Percentiles rank a stretch among this genome's conserved stretches.
These are phyloP conservation scores for Syndactyla subalaris DNA, from an alignment of 2,797 vertebrate species.

Conservation along the genomic window DNA sequence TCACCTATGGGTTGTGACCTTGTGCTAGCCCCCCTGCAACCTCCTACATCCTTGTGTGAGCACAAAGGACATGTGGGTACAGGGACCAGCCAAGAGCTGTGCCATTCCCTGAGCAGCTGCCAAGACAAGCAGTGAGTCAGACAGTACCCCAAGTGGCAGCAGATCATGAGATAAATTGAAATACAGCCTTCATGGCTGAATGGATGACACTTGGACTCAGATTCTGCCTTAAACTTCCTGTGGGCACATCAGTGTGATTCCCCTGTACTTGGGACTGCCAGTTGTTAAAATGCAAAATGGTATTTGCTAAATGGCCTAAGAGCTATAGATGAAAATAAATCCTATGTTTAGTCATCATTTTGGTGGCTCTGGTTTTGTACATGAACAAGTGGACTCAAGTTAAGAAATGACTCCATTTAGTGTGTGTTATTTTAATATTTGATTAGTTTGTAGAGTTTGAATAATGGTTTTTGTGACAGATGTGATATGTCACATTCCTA, in stretches of 20 bases:
- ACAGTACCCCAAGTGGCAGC: neutral
- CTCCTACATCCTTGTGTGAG: neutral
- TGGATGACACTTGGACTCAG: neutral
- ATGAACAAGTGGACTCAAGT: neutral
- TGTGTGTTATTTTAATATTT: neutral
- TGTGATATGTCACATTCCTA: neutral
- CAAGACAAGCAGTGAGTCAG: neutral
- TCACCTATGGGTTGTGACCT: neutral
- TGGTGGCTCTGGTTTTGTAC: neutral
- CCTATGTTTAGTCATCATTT: neutral
- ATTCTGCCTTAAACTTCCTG: neutral
- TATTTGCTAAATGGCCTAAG: neutral
- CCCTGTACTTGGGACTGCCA: neutral
- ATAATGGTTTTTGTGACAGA: neutral
- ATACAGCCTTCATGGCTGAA: neutral
- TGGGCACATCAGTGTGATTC: neutral
- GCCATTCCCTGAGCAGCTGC: rapidly evolving
- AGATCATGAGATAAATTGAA: neutral
- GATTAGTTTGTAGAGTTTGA: neutral
- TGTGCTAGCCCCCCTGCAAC: neutral
- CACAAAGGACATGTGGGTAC: neutral
- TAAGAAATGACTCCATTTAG: neutral
- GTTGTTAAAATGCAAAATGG: neutral
- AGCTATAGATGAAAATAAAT: neutral
- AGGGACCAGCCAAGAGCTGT: neutral